Base-by-base conservation (phyloP, 2,888 invertebrate genomes). In the Apodemia mormo region DNA sequence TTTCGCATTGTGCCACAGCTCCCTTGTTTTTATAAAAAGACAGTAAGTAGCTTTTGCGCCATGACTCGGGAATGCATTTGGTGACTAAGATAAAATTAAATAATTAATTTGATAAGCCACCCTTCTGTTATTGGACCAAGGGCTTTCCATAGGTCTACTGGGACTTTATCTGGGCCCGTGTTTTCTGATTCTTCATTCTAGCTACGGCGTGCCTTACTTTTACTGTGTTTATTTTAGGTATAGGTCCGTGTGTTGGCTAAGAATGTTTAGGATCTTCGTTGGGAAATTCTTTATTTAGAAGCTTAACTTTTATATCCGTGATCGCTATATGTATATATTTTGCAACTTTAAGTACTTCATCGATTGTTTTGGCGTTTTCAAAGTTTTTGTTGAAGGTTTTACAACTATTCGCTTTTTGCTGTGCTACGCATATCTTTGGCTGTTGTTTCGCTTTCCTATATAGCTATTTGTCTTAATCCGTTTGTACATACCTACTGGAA, bases 1-100 rank as follows among this genome's bases (percentile, higher is more conserved):
- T 73, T 14, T 52, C 67, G 64, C 75, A 75, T 4, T 69, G 68
- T 1, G 65, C 43, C 8, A 73, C 68, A 56, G 71, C 75, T 10
- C 70, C 73, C 52, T 72, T 75, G 37, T 64, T 68, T 49, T 68
- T 65, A 68, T 64, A 68, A 22, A 69, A 69, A 2, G 66, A 54
- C 5, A 33, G 2, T 12, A 69, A 5, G 22, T n/a, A 52, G 22
- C 56, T 69, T 54, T n/a, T 22, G 37, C 66, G 56, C 66, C 69
- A 69, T 5, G 66, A 14, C 22, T 69, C 65, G 2, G 58, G 66
- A 10, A 69, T 69, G 9, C n/a, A 1, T n/a, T 52, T 65, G 33
- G 64, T 69, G n/a, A 2, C 22, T 29, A 69, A n/a, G 5, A 69
- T 22, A 22, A 37, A n/a, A n/a, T n/a, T n/a, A n/a, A n/a, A n/a